Evolutionary conservation across 2,888 invertebrate species (phyloP), one percentile per base, ranked within the genome.

Genomic region (Acleris literana): DNA sequence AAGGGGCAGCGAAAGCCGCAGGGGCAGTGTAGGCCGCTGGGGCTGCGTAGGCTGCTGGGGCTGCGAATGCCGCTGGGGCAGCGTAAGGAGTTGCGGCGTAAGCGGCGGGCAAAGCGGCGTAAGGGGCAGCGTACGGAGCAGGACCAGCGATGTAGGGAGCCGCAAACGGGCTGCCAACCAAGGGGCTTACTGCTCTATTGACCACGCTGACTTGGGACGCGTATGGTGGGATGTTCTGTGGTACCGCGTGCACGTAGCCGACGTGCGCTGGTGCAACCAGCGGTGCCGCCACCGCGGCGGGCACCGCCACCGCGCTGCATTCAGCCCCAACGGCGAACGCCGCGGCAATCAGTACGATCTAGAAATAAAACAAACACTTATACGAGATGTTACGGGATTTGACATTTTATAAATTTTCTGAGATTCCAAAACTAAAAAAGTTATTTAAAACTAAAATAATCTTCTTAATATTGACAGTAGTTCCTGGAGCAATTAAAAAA

Each of bases 191-290:
- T 44, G 88, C 88, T 73, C 86, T 90, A 68, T 85, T 94, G 69
- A 92, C 92, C 11, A 94, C 90, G 81, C 89, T 95, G 66, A 94
- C 84, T 81, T 95, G 94, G 3, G 94, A 93, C 2, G 94, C 94
- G 72, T 93, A 94, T 2, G 95, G 95, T 56, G 94, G 93, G 52
- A 94, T 88, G 72, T 94, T 95, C 71, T 94, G 94, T 0, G 95
- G 95, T 25, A 94, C 90, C 17, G 94, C 93, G 73, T 91, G 93
- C 64, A 87, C 88, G 72, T 94, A 94, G 17, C 93, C 94, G 29
- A 94, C 79, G 2, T 94, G 93, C 20, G 94, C 92, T n/a, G 93
- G 93, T 13, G 94, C 89, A 9, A 93, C 80, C 2, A 94, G 73
- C 0, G 90, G 90, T 16, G 92, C 88, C 20, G 90, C 84, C 53